Percentiles rank a stretch among this genome's conserved stretches.
phyloP scores from a whole-genome alignment of 2,888 invertebrate genomes.

The Sphaerophoria taeniata region DNA sequence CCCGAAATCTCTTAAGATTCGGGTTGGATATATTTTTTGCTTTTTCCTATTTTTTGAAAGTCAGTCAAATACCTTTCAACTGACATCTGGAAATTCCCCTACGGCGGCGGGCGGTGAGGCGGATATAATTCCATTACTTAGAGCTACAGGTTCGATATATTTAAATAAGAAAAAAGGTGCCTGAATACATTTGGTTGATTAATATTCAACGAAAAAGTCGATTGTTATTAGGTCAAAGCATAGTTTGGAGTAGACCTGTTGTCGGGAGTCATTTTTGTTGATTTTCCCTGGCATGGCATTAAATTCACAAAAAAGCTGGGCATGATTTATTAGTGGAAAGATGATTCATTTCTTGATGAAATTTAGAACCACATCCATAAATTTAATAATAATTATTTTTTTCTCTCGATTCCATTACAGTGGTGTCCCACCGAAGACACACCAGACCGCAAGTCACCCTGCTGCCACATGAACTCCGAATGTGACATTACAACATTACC shows the following conservation, averaged over 20 bases:
- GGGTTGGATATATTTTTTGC: not conserved
- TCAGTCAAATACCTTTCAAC: slow-evolving; percentile 1
- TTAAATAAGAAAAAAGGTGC: not conserved
- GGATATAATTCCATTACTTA: not conserved
- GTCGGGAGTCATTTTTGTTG: not conserved
- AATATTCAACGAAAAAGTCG: not conserved
- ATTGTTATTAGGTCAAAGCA: too few relatives aligned
- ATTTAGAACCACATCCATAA: too few relatives aligned
- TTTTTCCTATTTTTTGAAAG: not conserved
- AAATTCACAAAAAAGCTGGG: too few relatives aligned
- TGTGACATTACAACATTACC: slow-evolving; percentile 82
- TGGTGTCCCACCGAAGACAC: slow-evolving; percentile 81
- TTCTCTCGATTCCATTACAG: slow-evolving; percentile 75
- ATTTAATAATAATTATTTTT: too few relatives aligned
- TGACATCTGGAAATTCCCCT: not conserved
- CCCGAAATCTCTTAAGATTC: slow-evolving; percentile 13
- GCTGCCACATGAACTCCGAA: slow-evolving; percentile 81
- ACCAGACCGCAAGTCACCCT: slow-evolving; percentile 82
- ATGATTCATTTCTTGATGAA: too few relatives aligned
- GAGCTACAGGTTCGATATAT: not conserved
- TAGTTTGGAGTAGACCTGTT: too few relatives aligned
- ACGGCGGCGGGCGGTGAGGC: too few relatives aligned
- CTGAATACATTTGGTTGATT: not conserved
- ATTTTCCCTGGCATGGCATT: too few relatives aligned
- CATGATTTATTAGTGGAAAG: too few relatives aligned